phyloP scores from a whole-genome alignment of 2,113 vertebrate genomes.

The Crocuta crocuta region DNA sequence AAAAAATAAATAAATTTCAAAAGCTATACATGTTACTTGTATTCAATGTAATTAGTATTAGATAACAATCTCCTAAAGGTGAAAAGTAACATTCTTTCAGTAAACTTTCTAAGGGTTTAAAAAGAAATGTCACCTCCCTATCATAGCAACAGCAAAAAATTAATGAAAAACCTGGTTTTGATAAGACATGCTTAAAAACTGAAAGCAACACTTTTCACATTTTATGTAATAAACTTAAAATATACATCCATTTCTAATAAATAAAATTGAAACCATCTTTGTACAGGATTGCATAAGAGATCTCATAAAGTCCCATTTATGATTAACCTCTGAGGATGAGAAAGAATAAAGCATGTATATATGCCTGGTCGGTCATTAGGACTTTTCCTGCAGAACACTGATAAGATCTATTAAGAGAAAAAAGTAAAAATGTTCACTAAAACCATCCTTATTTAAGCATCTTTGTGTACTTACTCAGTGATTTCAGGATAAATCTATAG shows the following conservation, averaged over 20 bases:
- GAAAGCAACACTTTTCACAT: not conserved
- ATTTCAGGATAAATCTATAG: not conserved
- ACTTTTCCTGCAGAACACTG: not conserved
- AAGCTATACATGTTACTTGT: not conserved
- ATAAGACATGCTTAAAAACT: not conserved
- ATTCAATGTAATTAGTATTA: not conserved
- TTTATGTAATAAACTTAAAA: not conserved
- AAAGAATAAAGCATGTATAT: conserved; percentile 28
- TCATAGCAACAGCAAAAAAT: conserved; percentile 17
- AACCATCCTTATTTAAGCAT: not conserved
- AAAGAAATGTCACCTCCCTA: not conserved
- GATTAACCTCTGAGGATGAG: conserved; percentile 29
- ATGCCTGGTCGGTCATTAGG: not conserved
- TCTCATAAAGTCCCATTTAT: not conserved
- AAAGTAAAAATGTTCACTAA: not conserved
- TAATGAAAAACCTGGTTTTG: not conserved
- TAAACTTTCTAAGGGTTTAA: not conserved
- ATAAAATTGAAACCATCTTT: not conserved
- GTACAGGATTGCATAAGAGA: not conserved
- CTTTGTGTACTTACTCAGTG: not conserved
- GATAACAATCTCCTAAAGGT: not conserved
- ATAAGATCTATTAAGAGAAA: not conserved
- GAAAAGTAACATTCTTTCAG: conserved; percentile 18
- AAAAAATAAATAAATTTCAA: not conserved
- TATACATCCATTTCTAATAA: not conserved